A percentile compares a stretch with the other conserved stretches of the same genome.
phyloP scores from a whole-genome alignment of 2,888 invertebrate genomes.

The Megalurothrips usitatus region DNA sequence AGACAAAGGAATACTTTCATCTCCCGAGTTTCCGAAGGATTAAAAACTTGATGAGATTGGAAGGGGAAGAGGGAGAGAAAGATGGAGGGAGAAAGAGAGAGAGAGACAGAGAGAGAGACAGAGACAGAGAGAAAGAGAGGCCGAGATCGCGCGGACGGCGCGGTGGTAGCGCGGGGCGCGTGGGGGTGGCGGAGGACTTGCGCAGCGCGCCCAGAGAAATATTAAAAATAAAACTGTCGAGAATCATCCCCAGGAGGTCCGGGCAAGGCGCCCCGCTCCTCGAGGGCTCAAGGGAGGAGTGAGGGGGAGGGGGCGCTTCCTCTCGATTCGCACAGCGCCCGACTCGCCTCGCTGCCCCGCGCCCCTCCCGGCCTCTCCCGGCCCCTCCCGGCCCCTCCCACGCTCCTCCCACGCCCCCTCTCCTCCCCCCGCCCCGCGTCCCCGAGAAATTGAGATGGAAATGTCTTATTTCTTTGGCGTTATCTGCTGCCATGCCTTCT shows the following conservation, averaged over 20 bases:
- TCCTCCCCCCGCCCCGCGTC: not conserved
- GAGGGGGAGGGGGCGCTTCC: not conserved
- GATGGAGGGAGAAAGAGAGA: not conserved
- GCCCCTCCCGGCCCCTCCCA: too few relatives aligned
- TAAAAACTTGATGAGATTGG: constrained; percentile 25
- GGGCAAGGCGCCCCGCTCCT: not conserved
- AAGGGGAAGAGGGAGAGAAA: not conserved
- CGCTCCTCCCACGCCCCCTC: not conserved
- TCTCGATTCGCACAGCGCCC: not conserved
- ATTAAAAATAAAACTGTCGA: constrained; percentile 27
- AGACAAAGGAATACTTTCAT: constrained; percentile 26
- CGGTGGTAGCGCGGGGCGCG: not conserved
- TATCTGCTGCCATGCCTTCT: constrained; percentile 21
- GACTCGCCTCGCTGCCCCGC: not conserved
- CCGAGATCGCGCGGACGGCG: not conserved
- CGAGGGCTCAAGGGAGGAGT: not conserved
- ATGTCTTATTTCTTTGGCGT: constrained; percentile 26
- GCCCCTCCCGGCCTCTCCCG: constrained; percentile 2
- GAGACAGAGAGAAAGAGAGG: not conserved
- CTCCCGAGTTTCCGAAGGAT: constrained; percentile 25
- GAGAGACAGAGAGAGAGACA: not conserved
- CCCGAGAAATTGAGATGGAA: constrained; percentile 22
- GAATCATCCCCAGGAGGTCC: constrained; percentile 13
- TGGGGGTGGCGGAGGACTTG: not conserved
- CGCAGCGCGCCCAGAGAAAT: not conserved